Base-by-base conservation (phyloP, 2,888 invertebrate species). In the Chrysolina americana region DNA sequence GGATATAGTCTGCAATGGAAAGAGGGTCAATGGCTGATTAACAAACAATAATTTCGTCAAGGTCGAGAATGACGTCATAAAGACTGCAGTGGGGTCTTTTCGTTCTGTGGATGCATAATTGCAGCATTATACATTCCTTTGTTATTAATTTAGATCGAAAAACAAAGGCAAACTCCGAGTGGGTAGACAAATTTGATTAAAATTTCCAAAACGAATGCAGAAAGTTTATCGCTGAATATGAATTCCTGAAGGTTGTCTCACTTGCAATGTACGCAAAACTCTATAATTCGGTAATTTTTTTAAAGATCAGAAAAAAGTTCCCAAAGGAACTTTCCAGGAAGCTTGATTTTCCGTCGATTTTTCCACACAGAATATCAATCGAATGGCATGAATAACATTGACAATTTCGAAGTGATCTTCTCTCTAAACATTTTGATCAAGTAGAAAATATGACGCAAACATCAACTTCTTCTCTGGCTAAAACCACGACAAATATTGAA, bases 41-140 rank as follows among this genome's bases (percentile, higher is more conserved):
- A 68, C 68, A 68, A 53, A 53, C 53, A 68, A 68, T 68, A 41
- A 68, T 68, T 68, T 68, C 53, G 68, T 68, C 68, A 68, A 68
- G 68, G 68, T 53, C 53, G 41, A 17, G 53, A 6, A 53, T 68
- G 68, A 68, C 68, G 68, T 68, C 68, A 68, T 47, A 21, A 19
- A 23, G 41, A 68, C 53, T 68, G 68, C 68, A 68, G 68, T 53
- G 17, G 48, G 41, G 53, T 36, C 53, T 68, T 53, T 53, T 68
- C 53, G 68, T 68, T 19, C 64, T 44, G 41, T 44, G 68, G 53
- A 53, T 68, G 68, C 53, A 53, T 68, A 53, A 68, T 68, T 68
- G 68, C 68, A 53, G 50, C 41, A 28, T 36, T 53, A 53, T 41
- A 53, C 53, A 28, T 68, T 68, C 68, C 50, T 53, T 50, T 53